Percentiles rank a stretch among this genome's conserved stretches.
phyloP scores from a whole-genome alignment of 2,113 vertebrate genomes.

The Marmota monax region DNA sequence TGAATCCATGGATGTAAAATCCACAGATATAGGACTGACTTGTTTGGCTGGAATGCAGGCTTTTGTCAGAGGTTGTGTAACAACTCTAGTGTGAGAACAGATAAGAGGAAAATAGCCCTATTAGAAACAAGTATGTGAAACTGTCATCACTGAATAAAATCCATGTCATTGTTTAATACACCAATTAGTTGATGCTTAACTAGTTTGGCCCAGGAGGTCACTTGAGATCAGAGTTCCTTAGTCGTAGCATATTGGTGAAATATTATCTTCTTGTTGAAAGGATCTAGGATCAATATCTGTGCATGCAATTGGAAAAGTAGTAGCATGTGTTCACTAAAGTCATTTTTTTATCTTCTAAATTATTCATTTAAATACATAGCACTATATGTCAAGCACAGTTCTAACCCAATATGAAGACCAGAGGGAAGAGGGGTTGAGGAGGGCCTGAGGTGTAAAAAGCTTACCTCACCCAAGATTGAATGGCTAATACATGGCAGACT shows the following conservation, averaged over 20 bases:
- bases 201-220: not conserved
- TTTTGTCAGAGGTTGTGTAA: slow-evolving; percentile 1
- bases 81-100: not conserved
- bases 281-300: not conserved
- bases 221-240: slow-evolving; percentile 30
- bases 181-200: not conserved
- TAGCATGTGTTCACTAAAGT: not conserved
- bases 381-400: not conserved
- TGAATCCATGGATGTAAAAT: not conserved
- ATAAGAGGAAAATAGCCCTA: not conserved
- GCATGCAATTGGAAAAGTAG: not conserved
- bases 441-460: not conserved
- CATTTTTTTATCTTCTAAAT: slow-evolving; percentile 32
- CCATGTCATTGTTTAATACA: not conserved
- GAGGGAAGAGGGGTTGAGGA: too few species aligned
- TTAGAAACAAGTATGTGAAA: not conserved
- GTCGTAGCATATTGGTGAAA: not conserved
- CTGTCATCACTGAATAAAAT: not conserved
- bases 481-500: not conserved
- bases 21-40: not conserved
- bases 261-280: slow-evolving; percentile 11
- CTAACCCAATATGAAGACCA: not conserved
- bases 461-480: not conserved
- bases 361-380: not conserved
- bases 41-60: not conserved